Conservation (phyloP, 2,797 vertebrate species). For the Gymnopithys bicolor region DNA sequence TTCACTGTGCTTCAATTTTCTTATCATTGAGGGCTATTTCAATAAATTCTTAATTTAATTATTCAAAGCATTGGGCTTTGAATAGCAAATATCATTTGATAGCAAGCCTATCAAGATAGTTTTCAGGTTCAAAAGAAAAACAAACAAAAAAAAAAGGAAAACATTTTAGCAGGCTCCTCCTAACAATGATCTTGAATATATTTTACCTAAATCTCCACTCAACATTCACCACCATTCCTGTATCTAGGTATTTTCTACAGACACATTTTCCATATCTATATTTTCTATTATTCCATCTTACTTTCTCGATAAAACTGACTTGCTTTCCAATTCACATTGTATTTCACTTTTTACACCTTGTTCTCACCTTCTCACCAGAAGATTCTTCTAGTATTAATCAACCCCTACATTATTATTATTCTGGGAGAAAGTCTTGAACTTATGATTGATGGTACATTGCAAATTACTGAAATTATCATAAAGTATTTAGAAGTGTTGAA, state of each 20-base stretch:
- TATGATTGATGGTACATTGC: neutral
- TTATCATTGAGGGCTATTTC: neutral
- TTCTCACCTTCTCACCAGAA: neutral
- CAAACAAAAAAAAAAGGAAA: too few species aligned
- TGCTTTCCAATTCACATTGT: neutral
- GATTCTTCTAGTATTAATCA: neutral
- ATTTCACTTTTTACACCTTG: neutral
- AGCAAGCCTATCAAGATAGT: neutral
- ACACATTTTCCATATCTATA: neutral
- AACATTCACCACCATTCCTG: neutral
- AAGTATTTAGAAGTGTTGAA: neutral
- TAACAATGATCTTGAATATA: neutral
- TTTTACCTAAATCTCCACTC: neutral
- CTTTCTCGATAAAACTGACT: neutral
- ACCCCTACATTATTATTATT: neutral
- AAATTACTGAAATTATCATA: neutral
- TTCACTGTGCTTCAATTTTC: neutral
- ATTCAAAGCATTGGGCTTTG: fast-evolving
- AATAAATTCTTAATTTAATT: neutral
- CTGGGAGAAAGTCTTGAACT: neutral
- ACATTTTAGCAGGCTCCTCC: neutral
- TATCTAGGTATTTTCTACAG: neutral
- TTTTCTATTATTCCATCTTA: neutral
- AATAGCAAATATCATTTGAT: neutral
- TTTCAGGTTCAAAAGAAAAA: neutral